Percentiles rank a stretch among this genome's conserved stretches.
Evolutionary conservation across 1,140 invertebrate genomes (phyloP).

Genomic region (Polypedilum pembai): DNA sequence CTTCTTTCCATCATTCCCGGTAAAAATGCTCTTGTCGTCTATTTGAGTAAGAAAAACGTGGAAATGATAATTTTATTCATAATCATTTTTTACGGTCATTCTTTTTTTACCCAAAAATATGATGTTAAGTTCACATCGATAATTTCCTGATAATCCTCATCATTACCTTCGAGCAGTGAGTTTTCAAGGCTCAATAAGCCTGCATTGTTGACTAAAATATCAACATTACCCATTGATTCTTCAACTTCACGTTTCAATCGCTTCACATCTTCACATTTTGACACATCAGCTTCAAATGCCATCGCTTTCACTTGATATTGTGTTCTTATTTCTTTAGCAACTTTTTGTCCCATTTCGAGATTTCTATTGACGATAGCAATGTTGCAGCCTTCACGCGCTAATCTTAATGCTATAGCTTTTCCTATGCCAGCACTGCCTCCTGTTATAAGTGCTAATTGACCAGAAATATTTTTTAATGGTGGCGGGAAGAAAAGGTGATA

Average conservation of each 20-base stretch:
- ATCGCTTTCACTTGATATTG: conserved; percentile 36
- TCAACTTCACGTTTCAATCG: conserved; percentile 35
- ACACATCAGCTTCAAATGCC: conserved; percentile 32
- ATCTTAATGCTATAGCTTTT: too few relatives aligned
- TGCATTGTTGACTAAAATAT: conserved; percentile 42
- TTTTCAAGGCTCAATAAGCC: conserved; percentile 41
- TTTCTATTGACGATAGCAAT: too few relatives aligned
- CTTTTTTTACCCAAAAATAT: conserved; percentile 38
- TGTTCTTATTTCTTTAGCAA: conserved; percentile 37
- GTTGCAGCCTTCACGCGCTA: too few relatives aligned
- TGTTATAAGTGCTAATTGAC: too few relatives aligned
- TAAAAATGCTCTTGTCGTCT: conserved; percentile 41
- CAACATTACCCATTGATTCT: conserved; percentile 41
- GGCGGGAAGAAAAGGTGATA: too few relatives aligned
- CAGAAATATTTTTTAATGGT: too few relatives aligned
- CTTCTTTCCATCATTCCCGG: conserved; percentile 41
- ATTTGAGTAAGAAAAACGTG: too few relatives aligned
- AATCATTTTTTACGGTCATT: too few relatives aligned
- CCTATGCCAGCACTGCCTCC: too few relatives aligned
- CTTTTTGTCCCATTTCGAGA: too few relatives aligned
- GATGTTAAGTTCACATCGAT: conserved; percentile 41
- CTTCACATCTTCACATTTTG: background rate
- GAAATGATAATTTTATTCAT: too few relatives aligned
- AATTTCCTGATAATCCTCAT: conserved; percentile 40
- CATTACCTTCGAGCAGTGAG: conserved; percentile 38